phyloP scores from a whole-genome alignment of 2,888 invertebrate genomes.

The Sarcophaga carnaria region DNA sequence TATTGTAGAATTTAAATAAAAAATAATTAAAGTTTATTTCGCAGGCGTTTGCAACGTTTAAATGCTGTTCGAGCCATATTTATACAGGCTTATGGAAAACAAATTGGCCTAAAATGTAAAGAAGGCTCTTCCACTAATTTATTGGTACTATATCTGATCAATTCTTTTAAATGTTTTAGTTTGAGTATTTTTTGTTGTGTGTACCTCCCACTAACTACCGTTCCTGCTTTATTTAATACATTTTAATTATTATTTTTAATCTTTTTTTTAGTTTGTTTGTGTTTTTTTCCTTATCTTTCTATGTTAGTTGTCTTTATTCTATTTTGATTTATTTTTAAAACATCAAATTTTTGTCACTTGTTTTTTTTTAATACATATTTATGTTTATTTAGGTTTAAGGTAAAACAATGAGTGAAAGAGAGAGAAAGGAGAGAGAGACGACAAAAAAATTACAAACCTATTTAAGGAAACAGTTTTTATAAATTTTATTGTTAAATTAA shows the following conservation, averaged over 20 bases:
- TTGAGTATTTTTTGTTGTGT: slow-evolving; percentile 48
- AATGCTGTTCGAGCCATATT: slow-evolving; percentile 78
- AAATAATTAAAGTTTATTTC: slow-evolving; percentile 21
- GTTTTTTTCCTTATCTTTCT: slow-evolving; percentile 64
- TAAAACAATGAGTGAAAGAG: not conserved
- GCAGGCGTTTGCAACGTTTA: slow-evolving; percentile 78
- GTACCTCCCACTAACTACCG: slow-evolving; percentile 65
- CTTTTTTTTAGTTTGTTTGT: slow-evolving; percentile 70
- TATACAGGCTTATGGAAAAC: slow-evolving; percentile 78
- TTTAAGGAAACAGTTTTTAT: too few relatives aligned
- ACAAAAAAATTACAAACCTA: not conserved
- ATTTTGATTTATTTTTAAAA: not conserved
- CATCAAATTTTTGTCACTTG: too few relatives aligned
- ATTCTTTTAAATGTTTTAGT: slow-evolving; percentile 72
- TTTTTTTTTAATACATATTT: slow-evolving; percentile 26
- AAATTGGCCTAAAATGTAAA: slow-evolving; percentile 79
- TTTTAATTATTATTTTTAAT: slow-evolving; percentile 8
- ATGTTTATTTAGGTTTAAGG: slow-evolving; percentile 43
- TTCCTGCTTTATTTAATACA: slow-evolving; percentile 71
- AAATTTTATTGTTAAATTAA: not conserved
- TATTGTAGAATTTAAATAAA: not conserved
- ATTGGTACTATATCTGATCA: slow-evolving; percentile 77
- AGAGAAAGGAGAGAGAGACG: not conserved
- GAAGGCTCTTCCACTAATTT: slow-evolving; percentile 79
- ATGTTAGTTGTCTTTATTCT: slow-evolving; percentile 41